Conservation (phyloP, 1,140 invertebrate genomes). For the Lutraria rhynchaena region DNA sequence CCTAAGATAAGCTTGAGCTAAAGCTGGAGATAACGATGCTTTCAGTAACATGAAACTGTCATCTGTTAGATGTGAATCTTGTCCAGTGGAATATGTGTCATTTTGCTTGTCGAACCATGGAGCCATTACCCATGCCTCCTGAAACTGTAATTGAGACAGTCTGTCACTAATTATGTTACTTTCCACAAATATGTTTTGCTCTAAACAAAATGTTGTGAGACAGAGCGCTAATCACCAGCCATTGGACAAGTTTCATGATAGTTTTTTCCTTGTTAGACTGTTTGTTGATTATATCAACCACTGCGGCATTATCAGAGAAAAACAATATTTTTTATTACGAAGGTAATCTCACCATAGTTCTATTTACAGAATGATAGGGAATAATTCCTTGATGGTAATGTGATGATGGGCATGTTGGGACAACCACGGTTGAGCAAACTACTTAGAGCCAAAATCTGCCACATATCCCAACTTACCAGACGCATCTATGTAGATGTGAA, state of each 20-base stretch:
- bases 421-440: constrained; percentile 35
- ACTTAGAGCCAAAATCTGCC: constrained; percentile 23
- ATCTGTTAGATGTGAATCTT: too few relatives aligned
- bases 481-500: constrained; percentile 48
- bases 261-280: constrained; percentile 36
- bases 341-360: too few relatives aligned
- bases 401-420: background rate
- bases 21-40: too few relatives aligned
- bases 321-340: constrained; percentile 34
- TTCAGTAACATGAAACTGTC: too few relatives aligned
- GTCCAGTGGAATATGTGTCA: too few relatives aligned
- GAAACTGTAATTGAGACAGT: constrained; percentile 45
- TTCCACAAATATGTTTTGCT: constrained; percentile 35
- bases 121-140: too few relatives aligned
- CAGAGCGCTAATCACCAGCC: constrained; percentile 21
- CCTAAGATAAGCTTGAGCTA: too few relatives aligned
- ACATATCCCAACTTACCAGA: constrained; percentile 17
- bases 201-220: constrained; percentile 40
- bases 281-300: constrained; percentile 43
- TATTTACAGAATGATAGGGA: constrained; percentile 37
- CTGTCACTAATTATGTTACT: constrained; percentile 42
- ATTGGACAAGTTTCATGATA: constrained; percentile 36
- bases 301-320: constrained; percentile 35
- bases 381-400: constrained; percentile 60
- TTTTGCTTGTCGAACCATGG: too few relatives aligned